phyloP scores from a whole-genome alignment of 2,888 invertebrate species.

The Drosophila quasianomalipes region DNA sequence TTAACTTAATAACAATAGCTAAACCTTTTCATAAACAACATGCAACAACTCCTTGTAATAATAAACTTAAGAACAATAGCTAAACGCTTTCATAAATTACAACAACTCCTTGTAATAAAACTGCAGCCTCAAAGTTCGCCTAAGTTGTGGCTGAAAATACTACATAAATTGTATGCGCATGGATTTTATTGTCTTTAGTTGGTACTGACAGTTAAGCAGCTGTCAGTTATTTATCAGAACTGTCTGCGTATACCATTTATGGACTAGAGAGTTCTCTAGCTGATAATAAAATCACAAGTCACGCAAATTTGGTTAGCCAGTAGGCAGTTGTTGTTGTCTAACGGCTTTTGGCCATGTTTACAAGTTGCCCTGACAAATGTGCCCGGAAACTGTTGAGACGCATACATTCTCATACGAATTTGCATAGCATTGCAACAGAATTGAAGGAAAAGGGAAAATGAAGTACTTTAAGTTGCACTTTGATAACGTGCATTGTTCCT shows the following conservation, averaged over 20 bases:
- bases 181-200: neutral
- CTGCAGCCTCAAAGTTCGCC: neutral
- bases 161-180: neutral
- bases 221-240: conserved; percentile 69
- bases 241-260: conserved; percentile 66
- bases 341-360: conserved; percentile 69
- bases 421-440: conserved; percentile 54
- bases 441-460: conserved; percentile 50
- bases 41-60: neutral
- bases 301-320: conserved; percentile 60
- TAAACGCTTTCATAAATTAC: neutral
- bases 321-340: conserved; percentile 38
- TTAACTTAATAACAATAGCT: neutral
- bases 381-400: conserved; percentile 63
- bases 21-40: neutral
- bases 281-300: conserved; percentile 54
- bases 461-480: conserved; percentile 49
- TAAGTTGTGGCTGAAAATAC: neutral
- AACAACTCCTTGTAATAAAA: neutral
- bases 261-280: conserved; percentile 39
- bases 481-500: conserved; percentile 71
- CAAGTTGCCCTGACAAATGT: conserved; percentile 74
- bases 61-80: neutral
- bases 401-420: conserved; percentile 46
- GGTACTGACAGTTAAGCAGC: conserved; percentile 6